Evolutionary conservation across 2,888 invertebrate species (phyloP), one percentile per base, ranked within the genome.

Genomic region (Mythimna albipuncta): DNA sequence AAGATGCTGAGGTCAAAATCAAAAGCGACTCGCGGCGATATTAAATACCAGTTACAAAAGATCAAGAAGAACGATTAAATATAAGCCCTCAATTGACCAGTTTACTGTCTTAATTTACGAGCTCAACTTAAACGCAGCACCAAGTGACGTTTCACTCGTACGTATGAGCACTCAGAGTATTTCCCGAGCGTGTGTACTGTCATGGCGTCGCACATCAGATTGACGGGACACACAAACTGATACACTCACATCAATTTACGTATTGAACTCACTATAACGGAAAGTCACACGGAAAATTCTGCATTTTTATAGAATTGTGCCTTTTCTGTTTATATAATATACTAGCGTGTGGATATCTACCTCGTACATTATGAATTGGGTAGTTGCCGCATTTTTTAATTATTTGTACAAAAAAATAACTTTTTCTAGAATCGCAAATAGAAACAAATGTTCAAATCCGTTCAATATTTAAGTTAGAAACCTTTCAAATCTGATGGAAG

Each of bases 241-340:
- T 84, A 82, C 80, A 80, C 75, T 82, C 77, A 64, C 74, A 84
- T 80, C 77, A 72, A 80, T 85, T 82, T 84, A 74, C 84, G 76
- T 79, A 75, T 77, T 70, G 64, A 77, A 81, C 66, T 67, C 59
- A 64, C 61, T 64, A 41, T 67, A 68, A 64, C 72, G 72, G 52
- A 55, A 54, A 63, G n/a, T 44, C 64, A 67, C 59, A 54, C 38
- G 59, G 58, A 64, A 64, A 38, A 41, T 79, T 61, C 32, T 57
- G 21, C 21, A n/a, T 74, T 64, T 64, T 63, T 44, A 50, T 41
- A 41, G 71, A 47, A 59, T 63, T 70, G n/a, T 26, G 13, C 6
- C 50, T 54, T 50, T 52, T 35, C 11, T 35, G 13, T 69, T 35
- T n/a, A 21, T 50, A 11, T 5, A 19, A 19, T 32, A 2, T 13